Evolutionary conservation across 2,888 invertebrate species (phyloP), one percentile per base, ranked within the genome.

Genomic region (Ophonus ardosiacus): DNA sequence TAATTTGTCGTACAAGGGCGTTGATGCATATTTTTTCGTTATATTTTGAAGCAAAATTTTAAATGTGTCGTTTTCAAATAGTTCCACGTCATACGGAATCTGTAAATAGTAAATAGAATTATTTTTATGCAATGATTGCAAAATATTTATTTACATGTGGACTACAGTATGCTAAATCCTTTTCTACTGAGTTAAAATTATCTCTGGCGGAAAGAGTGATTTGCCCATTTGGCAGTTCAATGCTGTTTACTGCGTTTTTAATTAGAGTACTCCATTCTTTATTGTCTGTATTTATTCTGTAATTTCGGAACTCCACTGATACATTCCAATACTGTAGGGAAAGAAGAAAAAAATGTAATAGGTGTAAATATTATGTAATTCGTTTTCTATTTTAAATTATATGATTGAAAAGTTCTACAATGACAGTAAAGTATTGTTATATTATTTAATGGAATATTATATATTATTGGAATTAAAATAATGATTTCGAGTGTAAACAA

Each of bases 131-230:
- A 76, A 51, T 76, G 56, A 17, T 76, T 76, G 18, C 51, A 51
- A 76, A 76, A 76, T 76, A 10, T 21, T 74, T 76, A 43, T n/a
- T 43, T 84, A 78, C 84, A 78, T 84, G 31, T 38, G 84, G 61
- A 40, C 59, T 71, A 21, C 38, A 51, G 15, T 78, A 24, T 5
- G 18, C 59, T 63, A 84, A 38, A 56, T 78, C 84, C 8, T 78
- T 78, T 78, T 84, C 78, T 51, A 84, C 78, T 3, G 24, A 78
- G 65, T 65, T 76, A 63, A 84, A 84, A 63, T 84, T 78, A 78
- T 84, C 63, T 84, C 24, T 84, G 84, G 84, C 84, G 24, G 15
- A 13, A 61, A 74, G 17, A 40, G 24, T 51, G 17, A 24, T 21
- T 24, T 24, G 3, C 63, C 65, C 51, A 51, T 51, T 78, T 84